A percentile compares a stretch with the other conserved stretches of the same genome.
Evolutionary conservation across 1,140 invertebrate genomes (phyloP).

Genomic region (Musca domestica): DNA sequence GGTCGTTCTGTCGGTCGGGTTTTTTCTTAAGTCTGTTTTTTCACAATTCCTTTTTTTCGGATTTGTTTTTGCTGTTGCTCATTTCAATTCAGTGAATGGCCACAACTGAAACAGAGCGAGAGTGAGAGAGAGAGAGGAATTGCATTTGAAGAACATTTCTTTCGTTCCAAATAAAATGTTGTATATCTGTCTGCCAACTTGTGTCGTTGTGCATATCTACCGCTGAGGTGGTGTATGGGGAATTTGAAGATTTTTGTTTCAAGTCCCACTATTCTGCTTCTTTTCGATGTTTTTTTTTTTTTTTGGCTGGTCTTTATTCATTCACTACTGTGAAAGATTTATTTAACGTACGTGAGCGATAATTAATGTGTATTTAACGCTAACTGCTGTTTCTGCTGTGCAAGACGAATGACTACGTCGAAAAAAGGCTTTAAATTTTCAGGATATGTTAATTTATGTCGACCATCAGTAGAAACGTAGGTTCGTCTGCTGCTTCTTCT

Average conservation of each 20-base stretch:
- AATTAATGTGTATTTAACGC: constrained; percentile 19
- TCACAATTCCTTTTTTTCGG: neutral
- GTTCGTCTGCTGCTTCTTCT: no score
- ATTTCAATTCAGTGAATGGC: no score
- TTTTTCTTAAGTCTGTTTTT: neutral
- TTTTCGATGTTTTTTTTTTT: neutral
- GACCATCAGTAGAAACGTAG: no score
- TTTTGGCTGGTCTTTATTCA: no score
- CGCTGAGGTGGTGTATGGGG: neutral
- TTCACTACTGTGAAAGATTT: constrained; percentile 2
- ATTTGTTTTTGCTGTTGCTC: neutral
- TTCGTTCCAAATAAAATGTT: no score
- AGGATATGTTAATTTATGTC: no score
- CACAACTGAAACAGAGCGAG: no score
- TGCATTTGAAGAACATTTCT: no score
- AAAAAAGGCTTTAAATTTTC: no score
- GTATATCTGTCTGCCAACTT: neutral
- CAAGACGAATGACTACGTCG: no score
- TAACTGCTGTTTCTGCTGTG: neutral
- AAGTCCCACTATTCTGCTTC: neutral
- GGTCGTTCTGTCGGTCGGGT: neutral
- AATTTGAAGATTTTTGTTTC: neutral
- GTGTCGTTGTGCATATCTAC: neutral
- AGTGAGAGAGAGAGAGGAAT: no score
- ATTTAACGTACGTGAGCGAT: constrained; percentile 18